Evolutionary conservation across 2,888 invertebrate species (phyloP), one percentile per base, ranked within the genome.

Genomic region (Sesia bembeciformis): DNA sequence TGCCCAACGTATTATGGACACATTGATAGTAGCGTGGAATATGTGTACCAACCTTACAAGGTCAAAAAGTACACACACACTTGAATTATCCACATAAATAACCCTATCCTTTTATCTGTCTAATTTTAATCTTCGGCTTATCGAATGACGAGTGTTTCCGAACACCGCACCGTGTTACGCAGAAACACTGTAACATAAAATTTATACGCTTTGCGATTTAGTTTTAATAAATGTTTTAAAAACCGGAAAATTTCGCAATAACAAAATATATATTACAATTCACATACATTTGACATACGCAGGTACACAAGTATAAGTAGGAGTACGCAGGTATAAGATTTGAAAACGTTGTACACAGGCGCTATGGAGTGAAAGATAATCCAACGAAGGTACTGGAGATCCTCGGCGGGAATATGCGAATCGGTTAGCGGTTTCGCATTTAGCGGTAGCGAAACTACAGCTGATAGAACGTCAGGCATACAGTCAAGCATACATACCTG

Each of bases 381-480:
- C 23, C 23, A 23, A 23, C 23, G 23, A 23, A 23, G 23, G 23
- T 23, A 23, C 23, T 23, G 1, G 23, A 23, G 23, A 23, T 23
- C 23, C 23, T 23, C 1, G 23, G 23, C 23, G 23, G 1, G 23
- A 23, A 23, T 23, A 23, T 23, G 23, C 23, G 23, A 46, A 46
- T 7, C 46, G 7, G 6, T 46, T 46, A 23, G 8, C 46, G 46
- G 8, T 8, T n/a, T n/a, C 46, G 7, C 46, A 46, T 46, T 46
- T 46, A 23, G 8, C 46, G 46, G 8, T 8, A 40, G 50, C 4
- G 40, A 8, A 54, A 56, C 56, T 56, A 42, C 58, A 56, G 46
- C 39, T 50, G 56, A 58, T 56, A 50, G 54, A 58, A 56, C 53
- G 54, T 53, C 55, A 40, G 38, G 7, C 39, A 40, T 56, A 52